Percentiles rank a stretch among this genome's conserved stretches.
Conservation (phyloP, 2,797 vertebrate genomes). For the Salmo trutta region DNA sequence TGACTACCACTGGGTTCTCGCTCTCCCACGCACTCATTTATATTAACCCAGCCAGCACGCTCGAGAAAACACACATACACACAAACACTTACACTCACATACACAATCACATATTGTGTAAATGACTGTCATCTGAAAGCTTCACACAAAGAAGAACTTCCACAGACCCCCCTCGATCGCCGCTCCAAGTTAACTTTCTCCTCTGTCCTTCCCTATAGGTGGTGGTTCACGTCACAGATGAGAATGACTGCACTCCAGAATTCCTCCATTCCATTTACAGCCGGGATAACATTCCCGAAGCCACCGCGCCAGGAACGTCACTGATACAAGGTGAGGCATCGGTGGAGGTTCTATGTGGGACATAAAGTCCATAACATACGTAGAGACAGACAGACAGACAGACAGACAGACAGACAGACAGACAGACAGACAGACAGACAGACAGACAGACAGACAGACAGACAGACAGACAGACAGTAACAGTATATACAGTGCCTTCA, state of each 20-base stretch:
- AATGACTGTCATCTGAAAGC: background rate
- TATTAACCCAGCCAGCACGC: constrained; percentile 14
- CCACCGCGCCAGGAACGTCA: constrained; percentile 78
- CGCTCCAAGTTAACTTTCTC: background rate
- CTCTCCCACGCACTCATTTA: constrained; percentile 8
- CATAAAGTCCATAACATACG: too few relatives aligned
- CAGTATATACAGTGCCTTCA: too few relatives aligned
- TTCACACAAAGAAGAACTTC: background rate
- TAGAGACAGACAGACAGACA: background rate
- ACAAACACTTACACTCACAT: background rate
- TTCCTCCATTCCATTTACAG: constrained; percentile 88
- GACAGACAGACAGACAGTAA: too few relatives aligned
- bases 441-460: background rate
- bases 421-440: background rate
- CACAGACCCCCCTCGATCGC: background rate
- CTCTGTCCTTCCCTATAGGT: constrained; percentile 67
- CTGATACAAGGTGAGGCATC: constrained; percentile 81
- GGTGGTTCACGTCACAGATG: constrained; percentile 81
- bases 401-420: background rate
- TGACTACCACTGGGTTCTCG: constrained; percentile 8
- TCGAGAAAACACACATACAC: background rate
- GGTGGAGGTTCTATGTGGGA: background rate
- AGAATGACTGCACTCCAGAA: constrained; percentile 90
- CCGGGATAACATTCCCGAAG: constrained; percentile 83
- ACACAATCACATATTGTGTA: background rate